A percentile compares a stretch with the other conserved stretches of the same genome.
Evolutionary conservation across 2,113 vertebrate genomes (phyloP).

Genomic region (Pluvianellus socialis): DNA sequence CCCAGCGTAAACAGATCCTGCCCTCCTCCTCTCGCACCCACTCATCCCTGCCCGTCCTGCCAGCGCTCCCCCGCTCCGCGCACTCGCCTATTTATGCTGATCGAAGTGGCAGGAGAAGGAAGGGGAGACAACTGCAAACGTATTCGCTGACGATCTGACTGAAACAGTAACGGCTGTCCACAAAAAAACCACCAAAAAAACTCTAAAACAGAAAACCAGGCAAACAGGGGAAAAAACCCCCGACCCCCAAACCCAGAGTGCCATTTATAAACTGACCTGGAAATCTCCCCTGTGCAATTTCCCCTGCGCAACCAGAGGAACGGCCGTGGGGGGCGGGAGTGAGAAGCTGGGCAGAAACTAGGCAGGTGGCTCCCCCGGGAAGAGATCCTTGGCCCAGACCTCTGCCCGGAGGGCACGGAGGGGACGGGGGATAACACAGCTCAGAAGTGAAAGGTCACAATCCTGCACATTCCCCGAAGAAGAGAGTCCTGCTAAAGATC

Average conservation of each 20-base stretch:
- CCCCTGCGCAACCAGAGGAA: neutral
- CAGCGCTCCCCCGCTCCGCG: neutral
- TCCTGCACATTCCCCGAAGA: neutral
- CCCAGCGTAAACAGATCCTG: conserved; percentile 34
- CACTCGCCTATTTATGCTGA: neutral
- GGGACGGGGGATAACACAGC: neutral
- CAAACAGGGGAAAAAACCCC: neutral
- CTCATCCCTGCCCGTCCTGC: neutral
- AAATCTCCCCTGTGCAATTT: neutral
- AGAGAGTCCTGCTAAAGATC: neutral
- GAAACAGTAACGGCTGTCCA: neutral
- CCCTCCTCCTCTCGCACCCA: conserved; percentile 21
- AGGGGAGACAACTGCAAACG: neutral
- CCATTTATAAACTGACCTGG: neutral
- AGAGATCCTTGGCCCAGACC: neutral
- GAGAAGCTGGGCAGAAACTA: neutral
- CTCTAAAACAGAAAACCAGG: fast-evolving
- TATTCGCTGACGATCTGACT: neutral
- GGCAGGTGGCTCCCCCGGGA: neutral
- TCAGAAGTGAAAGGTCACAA: neutral
- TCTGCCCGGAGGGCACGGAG: neutral
- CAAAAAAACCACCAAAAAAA: neutral
- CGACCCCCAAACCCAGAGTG: neutral
- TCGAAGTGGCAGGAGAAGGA: neutral
- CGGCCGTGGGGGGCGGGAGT: fast-evolving